Percentiles rank a stretch among this genome's conserved stretches.
Evolutionary conservation across 1,140 invertebrate genomes (phyloP).

Genomic region (Drosophila lini): DNA sequence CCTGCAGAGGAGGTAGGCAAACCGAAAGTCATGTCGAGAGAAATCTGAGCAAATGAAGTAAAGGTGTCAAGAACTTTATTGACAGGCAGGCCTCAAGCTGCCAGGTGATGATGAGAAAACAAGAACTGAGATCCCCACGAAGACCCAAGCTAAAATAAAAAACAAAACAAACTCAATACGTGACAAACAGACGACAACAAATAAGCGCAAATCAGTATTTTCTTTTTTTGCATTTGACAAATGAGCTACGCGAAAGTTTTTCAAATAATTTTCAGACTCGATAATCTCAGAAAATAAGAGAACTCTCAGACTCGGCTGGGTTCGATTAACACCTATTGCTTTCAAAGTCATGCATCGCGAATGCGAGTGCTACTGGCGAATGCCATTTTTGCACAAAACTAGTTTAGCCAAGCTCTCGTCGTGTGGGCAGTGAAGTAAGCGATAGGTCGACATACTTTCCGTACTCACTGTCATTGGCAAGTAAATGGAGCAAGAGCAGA

Average conservation of each 20-base stretch:
- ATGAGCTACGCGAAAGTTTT: slow-evolving; percentile 78
- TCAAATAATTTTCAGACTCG: slow-evolving; percentile 8
- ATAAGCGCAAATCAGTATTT: slow-evolving; percentile 29
- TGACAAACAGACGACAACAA: slow-evolving; percentile 57
- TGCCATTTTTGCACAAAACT: slow-evolving; percentile 43
- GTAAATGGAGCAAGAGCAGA: slow-evolving; percentile 66
- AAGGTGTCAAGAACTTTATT: slow-evolving; percentile 82
- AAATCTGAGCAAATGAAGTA: slow-evolving; percentile 80
- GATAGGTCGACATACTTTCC: slow-evolving; percentile 73
- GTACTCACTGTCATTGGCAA: slow-evolving; percentile 74
- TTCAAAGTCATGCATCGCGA: slow-evolving; percentile 66
- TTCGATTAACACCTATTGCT: slow-evolving; percentile 72
- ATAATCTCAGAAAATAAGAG: neutral
- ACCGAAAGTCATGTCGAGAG: slow-evolving; percentile 71
- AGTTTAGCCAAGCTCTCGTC: slow-evolving; percentile 45
- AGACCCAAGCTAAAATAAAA: slow-evolving; percentile 35
- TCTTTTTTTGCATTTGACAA: slow-evolving; percentile 65
- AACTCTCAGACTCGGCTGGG: neutral
- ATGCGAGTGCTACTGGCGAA: slow-evolving; percentile 21
- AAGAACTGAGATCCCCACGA: slow-evolving; percentile 6
- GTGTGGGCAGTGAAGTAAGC: slow-evolving; percentile 58
- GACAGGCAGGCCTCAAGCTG: slow-evolving; percentile 66
- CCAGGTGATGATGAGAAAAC: slow-evolving; percentile 43
- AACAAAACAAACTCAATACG: slow-evolving; percentile 71
- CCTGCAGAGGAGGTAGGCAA: slow-evolving; percentile 40